Base-by-base conservation (phyloP, 2,888 invertebrate genomes). In the Mycalesis mineus region DNA sequence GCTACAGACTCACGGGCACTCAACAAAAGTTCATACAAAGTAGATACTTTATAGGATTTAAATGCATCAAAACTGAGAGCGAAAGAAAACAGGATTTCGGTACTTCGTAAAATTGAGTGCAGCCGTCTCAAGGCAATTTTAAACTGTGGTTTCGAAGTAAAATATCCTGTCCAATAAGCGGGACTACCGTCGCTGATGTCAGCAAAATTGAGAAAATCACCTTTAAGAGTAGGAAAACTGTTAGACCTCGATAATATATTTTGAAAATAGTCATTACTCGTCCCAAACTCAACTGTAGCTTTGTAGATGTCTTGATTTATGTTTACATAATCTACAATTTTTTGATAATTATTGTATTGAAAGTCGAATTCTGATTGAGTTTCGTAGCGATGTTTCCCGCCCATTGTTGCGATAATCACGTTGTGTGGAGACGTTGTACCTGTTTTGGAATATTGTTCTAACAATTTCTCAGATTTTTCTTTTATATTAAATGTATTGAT, bases 91-190 rank as follows among this genome's bases (percentile, higher is more conserved):
- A 97, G 82, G 61, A 97, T 95, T 78, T 97, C 97, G 0, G 96
- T 94, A 6, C 93, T 92, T 33, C 97, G 90, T 22, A 97, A 84
- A 69, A 93, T 94, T 50, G 94, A 92, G 73, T 97, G 96, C 40
- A 97, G 87, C 67, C 97, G 95, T 4, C 95, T 89, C 77, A 97
- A 92, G 67, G 97, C 82, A 45, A 95, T 92, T 84, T 96, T 97
- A 84, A 94, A 93, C 68, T 93, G 93, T 0, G 96, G 96, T 37
- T 96, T 91, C 0, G 98, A 97, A 0, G 97, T 96, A 78, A 93
- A 99, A 80, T 95, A 98, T 0, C 98, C 98, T 2, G 96, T 96
- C 98, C 98, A 99, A 80, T 98, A 98, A 0, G 97, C 97, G 0
- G 97, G 96, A 17, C 93, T 88, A 0, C 96, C 96, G 7, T 94